Evolutionary conservation across 2,113 vertebrate species (phyloP), one percentile per base, ranked within the genome.

Genomic region (Illadopsis cleaveri): DNA sequence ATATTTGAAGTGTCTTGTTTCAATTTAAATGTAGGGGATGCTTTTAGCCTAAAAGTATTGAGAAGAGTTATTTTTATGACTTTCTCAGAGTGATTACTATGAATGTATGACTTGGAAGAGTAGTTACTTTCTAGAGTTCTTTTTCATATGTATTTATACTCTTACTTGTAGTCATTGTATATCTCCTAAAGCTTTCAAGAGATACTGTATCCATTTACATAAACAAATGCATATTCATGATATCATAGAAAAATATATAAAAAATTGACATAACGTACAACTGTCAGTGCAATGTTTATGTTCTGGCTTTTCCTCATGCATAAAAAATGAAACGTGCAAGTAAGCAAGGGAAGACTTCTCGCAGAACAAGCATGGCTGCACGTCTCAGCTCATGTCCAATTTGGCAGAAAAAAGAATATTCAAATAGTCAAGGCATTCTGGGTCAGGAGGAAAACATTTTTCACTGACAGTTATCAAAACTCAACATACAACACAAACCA

Each of bases 191-290:
- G 42, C 38, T 96, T 84, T 84, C 2, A 2, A 66, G 31, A 60
- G 23, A 68, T 79, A 40, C 25, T 82, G 9, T 50, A 57, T 56
- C 13, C 3, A 50, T 86, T 91, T 84, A 53, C 35, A 69, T 84
- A 84, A 76, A 60, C 31, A 93, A 79, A 80, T 77, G 45, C 27
- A 85, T 96, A 85, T 85, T 85, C 62, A 82, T 85, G 25, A 23
- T 51, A 61, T 61, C 53, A 72, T 42, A 82, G 65, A 85, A 91
- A 96, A 92, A 77, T 44, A 81, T 50, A 64, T 64, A 54, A 62
- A 72, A 61, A 38, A 38, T 42, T 87, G 37, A 57, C 40, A 45
- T 86, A 83, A 90, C 2, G 5, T 94, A 73, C 12, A 89, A 90
- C 56, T 89, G 35, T 51, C 77, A 69, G 40, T 2, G 12, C 51